A percentile compares a stretch with the other conserved stretches of the same genome.
phyloP scores from a whole-genome alignment of 2,113 vertebrate genomes.

The Indicator indicator region DNA sequence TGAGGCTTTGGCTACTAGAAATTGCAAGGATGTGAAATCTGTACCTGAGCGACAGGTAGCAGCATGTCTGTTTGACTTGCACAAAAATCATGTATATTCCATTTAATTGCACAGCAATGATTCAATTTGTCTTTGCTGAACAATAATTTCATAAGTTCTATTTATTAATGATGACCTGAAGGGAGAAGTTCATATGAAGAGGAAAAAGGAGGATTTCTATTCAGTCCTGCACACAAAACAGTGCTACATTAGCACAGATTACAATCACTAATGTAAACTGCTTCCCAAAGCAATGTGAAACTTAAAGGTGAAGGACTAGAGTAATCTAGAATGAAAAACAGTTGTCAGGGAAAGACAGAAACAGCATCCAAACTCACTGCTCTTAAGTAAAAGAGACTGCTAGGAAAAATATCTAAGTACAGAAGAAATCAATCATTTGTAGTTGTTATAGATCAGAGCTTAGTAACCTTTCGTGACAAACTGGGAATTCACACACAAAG shows the following conservation, averaged over 20 bases:
- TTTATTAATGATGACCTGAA: neutral
- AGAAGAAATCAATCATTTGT: neutral
- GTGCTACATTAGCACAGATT: neutral
- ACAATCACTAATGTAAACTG: neutral
- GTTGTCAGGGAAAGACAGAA: neutral
- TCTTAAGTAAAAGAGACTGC: neutral
- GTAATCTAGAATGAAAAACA: neutral
- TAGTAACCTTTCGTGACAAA: neutral
- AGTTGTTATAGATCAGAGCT: neutral
- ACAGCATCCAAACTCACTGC: neutral
- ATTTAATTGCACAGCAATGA: neutral
- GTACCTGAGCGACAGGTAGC: neutral
- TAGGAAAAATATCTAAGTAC: neutral
- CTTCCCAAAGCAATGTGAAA: constrained; percentile 5
- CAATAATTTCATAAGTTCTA: neutral
- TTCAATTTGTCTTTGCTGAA: neutral
- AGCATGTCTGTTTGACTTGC: neutral
- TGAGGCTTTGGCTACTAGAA: neutral
- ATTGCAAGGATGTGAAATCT: neutral
- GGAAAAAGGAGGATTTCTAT: neutral
- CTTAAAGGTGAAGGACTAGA: constrained; percentile 18
- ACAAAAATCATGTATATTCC: neutral
- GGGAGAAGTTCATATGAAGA: neutral
- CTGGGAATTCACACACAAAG: neutral
- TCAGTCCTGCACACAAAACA: neutral